phyloP scores from a whole-genome alignment of 2,113 vertebrate genomes.

The Penelope pileata region DNA sequence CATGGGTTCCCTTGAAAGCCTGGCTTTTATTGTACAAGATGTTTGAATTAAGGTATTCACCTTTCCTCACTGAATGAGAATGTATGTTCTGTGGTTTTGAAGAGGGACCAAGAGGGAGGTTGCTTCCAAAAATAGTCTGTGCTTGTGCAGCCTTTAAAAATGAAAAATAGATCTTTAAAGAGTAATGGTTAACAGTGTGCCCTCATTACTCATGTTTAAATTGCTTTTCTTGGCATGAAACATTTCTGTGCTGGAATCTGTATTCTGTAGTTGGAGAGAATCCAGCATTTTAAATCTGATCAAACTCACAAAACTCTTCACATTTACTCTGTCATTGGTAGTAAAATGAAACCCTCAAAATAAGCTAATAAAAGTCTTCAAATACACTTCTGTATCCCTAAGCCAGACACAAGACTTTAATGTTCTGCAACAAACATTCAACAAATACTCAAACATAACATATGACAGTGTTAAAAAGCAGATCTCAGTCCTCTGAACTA shows the following conservation, averaged over 20 bases:
- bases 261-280: background rate
- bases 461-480: background rate
- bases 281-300: constrained; percentile 25
- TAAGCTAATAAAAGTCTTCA: background rate
- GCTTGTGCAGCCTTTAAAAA: constrained; percentile 46
- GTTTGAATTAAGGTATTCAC: constrained; percentile 29
- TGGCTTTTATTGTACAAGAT: background rate
- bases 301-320: constrained; percentile 15
- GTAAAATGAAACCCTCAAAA: background rate
- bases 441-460: background rate
- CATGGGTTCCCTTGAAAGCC: background rate
- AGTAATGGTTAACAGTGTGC: constrained; percentile 23
- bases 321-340: background rate
- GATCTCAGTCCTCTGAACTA: background rate
- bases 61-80: constrained; percentile 29
- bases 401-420: background rate
- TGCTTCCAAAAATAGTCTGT: constrained; percentile 28
- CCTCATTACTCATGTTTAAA: constrained; percentile 50
- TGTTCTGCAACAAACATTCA: background rate
- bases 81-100: constrained; percentile 30
- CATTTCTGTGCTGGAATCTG: background rate
- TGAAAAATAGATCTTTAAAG: constrained; percentile 47
- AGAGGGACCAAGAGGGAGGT: background rate
- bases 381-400: background rate
- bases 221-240: constrained; percentile 55